Conservation (phyloP, 2,113 vertebrate genomes). For the Brachyhypopomus occidentalis region DNA sequence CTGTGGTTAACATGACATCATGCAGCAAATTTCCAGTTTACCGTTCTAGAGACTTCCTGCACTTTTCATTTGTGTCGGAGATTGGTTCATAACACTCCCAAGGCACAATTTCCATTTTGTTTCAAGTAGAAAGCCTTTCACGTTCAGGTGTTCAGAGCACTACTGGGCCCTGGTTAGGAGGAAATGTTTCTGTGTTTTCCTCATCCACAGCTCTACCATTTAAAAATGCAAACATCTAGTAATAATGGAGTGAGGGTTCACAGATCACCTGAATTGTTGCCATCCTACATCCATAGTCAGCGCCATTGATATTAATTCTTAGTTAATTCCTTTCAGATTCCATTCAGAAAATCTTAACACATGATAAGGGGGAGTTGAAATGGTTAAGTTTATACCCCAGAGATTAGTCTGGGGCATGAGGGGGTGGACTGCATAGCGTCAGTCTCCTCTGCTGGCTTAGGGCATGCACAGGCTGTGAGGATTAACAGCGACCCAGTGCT, state of each 20-base stretch:
- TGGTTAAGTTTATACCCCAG: slow-evolving; percentile 3
- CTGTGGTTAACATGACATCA: slow-evolving; percentile 33
- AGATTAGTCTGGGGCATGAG: background rate
- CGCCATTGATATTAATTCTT: background rate
- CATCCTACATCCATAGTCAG: background rate
- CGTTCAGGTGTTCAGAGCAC: background rate
- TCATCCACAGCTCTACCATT: background rate
- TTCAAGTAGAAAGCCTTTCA: background rate
- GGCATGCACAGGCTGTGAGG: slow-evolving; percentile 30
- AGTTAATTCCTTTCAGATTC: background rate
- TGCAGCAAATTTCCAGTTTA: slow-evolving; percentile 20
- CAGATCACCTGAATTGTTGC: too few species aligned
- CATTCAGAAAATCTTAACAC: background rate
- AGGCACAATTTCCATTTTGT: slow-evolving; percentile 21
- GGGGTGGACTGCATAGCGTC: slow-evolving; percentile 15
- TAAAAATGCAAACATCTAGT: background rate
- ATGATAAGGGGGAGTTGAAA: background rate
- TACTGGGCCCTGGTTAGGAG: background rate
- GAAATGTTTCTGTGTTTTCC: background rate
- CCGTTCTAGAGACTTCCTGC: slow-evolving; percentile 27
- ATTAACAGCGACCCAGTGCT: slow-evolving; percentile 47
- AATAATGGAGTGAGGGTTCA: background rate
- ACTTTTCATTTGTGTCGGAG: slow-evolving; percentile 7
- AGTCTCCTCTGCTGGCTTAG: slow-evolving; percentile 25
- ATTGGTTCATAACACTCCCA: slow-evolving; percentile 24